Percentiles rank a stretch among this genome's conserved stretches.
Evolutionary conservation across 1,140 invertebrate genomes (phyloP).

Genomic region (Drosophila santomea): DNA sequence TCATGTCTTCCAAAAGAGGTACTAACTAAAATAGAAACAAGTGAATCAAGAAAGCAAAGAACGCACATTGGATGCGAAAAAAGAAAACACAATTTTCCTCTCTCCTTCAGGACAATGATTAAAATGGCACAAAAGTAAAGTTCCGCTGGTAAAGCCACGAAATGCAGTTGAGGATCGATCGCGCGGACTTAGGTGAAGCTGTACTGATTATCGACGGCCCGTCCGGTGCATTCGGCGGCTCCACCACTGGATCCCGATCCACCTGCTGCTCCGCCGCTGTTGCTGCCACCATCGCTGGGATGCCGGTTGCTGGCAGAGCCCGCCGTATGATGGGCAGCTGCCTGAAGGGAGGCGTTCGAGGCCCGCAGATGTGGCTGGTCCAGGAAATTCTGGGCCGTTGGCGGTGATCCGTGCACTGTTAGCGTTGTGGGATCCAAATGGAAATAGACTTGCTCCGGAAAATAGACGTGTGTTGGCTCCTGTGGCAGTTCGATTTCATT

Average conservation of each 20-base stretch:
- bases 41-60: conserved; percentile 28
- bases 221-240: conserved; percentile 65
- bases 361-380: conserved; percentile 72
- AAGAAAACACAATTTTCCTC: conserved; percentile 43
- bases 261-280: conserved; percentile 75
- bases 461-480: conserved; percentile 75
- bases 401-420: conserved; percentile 61
- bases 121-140: conserved; percentile 75
- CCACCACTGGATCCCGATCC: conserved; percentile 30
- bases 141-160: conserved; percentile 53
- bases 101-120: conserved; percentile 44
- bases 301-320: conserved; percentile 36
- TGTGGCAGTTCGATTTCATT: conserved; percentile 85
- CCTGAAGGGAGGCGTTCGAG: conserved; percentile 77
- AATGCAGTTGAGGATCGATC: conserved; percentile 23
- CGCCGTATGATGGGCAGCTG: conserved; percentile 45
- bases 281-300: conserved; percentile 32
- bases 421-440: conserved; percentile 71
- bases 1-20: conserved; percentile 67
- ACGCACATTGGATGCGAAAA: conserved; percentile 22
- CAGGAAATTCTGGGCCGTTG: conserved; percentile 57
- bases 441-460: conserved; percentile 79
- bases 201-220: conserved; percentile 89
- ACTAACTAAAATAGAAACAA: conserved; percentile 67
- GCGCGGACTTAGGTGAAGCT: conserved; percentile 86